Evolutionary conservation across 1,140 invertebrate genomes (phyloP).

Genomic region (Camponotus floridanus): DNA sequence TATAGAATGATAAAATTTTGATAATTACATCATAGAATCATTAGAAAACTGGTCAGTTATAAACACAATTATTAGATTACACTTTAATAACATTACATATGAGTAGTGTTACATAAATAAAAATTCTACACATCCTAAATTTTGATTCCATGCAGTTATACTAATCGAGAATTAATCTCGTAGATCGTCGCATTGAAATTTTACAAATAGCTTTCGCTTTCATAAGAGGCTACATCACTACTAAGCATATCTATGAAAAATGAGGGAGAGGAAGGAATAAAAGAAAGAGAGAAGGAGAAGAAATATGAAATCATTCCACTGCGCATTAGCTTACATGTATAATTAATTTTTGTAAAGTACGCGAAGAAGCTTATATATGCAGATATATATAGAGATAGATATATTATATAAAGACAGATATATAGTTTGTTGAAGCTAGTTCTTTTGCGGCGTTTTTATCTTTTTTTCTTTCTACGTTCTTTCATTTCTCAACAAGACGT

Average conservation of each 20-base stretch:
- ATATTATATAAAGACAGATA: slow-evolving; percentile 67
- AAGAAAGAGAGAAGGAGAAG: slow-evolving; percentile 1
- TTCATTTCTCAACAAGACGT: neutral
- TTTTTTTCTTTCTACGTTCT: slow-evolving; percentile 17
- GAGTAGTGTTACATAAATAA: neutral
- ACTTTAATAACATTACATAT: neutral
- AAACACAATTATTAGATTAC: neutral
- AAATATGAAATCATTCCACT: slow-evolving; percentile 76
- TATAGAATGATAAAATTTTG: neutral
- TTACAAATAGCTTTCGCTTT: slow-evolving; percentile 54
- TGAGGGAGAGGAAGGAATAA: neutral
- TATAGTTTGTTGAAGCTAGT: slow-evolving; percentile 73
- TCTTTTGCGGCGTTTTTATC: slow-evolving; percentile 43
- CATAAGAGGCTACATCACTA: slow-evolving; percentile 58
- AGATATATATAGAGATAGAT: slow-evolving; percentile 65
- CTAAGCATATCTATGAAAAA: slow-evolving; percentile 23
- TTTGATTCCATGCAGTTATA: neutral
- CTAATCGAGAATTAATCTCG: slow-evolving; percentile 29
- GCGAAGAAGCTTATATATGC: slow-evolving; percentile 64
- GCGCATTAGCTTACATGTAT: slow-evolving; percentile 71
- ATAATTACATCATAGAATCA: neutral
- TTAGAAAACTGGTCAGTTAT: neutral
- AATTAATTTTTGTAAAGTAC: slow-evolving; percentile 73
- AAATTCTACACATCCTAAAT: neutral
- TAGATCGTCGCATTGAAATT: slow-evolving; percentile 29